Evolutionary conservation across 2,888 invertebrate genomes (phyloP), one percentile per base, ranked within the genome.

Genomic region (Sepiola atlantica): DNA sequence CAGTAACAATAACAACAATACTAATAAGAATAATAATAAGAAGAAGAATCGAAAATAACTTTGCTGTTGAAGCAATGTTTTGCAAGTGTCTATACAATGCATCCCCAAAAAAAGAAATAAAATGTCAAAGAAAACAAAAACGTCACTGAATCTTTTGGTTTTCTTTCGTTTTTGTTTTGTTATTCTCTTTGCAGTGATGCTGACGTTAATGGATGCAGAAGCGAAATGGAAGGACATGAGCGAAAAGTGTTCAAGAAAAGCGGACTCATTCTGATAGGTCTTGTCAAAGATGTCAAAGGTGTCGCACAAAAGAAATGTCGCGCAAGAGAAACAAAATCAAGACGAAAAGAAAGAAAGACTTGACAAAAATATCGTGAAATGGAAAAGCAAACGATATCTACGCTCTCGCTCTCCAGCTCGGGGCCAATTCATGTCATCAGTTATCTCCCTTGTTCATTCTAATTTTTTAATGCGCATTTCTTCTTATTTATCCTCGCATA

Each of bases 231-330:
- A n/a, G 45, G 77, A n/a, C 16, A n/a, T 77, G 77, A n/a, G 32
- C 77, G 77, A 77, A n/a, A 16, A n/a, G 16, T 77, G n/a, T 77
- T n/a, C 16, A 77, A 77, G 77, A 77, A 77, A 77, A 77, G n/a
- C 32, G 77, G 77, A 77, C 77, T n/a, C 77, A n/a, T 77, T 77
- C n/a, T 77, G 77, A 77, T 77, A 77, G 77, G 77, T n/a, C n/a
- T n/a, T 77, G 77, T 77, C 77, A 77, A 14, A 77, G n/a, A 77
- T 77, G 77, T 77, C 77, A 77, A 77, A 77, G 32, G 77, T 77
- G 32, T 77, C 16, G 77, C 18, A 18, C 77, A 18, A 77, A 77
- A 77, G 77, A 77, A 77, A 77, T n/a, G 18, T 12, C n/a, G 18
- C n/a, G 21, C 57, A 57, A 21, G 45, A 45, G 45, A 21, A 6